Evolutionary conservation across 2,797 vertebrate genomes (phyloP), one percentile per base, ranked within the genome.

Genomic region (Poecilia gillii): DNA sequence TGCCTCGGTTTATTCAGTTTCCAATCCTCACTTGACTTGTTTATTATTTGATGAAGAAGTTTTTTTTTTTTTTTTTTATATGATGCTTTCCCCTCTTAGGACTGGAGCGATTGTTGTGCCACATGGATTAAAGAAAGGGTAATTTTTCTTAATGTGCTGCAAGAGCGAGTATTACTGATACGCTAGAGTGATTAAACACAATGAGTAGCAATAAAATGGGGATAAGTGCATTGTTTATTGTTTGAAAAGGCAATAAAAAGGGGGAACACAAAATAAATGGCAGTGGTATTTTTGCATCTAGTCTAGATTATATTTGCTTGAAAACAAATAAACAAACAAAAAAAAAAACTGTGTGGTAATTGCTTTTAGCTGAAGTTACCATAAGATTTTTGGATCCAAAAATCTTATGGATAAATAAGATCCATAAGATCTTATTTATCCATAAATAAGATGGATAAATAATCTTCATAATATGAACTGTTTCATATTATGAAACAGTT

Each of bases 131-230:
- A 20, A 45, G 73, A 75, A 75, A 41, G 14, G 16, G 25, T 79
- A 78, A 84, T 80, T 85, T 53, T 81, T 79, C 72, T 70, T 28
- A 76, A 78, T 23, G 23, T 77, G 72, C 57, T 46, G 43, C 74
- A 46, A 78, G 72, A 57, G 55, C 28, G 66, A 75, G 75, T 81
- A 74, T 71, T 62, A 81, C 82, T 85, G 76, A 73, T 75, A 74
- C 62, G 80, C 78, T 59, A 25, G 85, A 79, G 84, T 80, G 89
- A 84, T 83, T 85, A 73, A 72, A 55, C 80, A 90, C 89, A 90
- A 89, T 85, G 80, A 76, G 79, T 28, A 20, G 57, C 43, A 81
- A 89, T 86, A 77, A 80, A 85, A 84, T 81, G 74, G 89, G 87
- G 78, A 82, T 81, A 76, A 73, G 68, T 81, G 81, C 31, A 18